Conservation (phyloP, 1,140 invertebrate genomes). For the Carcinoscorpius rotundicauda region DNA sequence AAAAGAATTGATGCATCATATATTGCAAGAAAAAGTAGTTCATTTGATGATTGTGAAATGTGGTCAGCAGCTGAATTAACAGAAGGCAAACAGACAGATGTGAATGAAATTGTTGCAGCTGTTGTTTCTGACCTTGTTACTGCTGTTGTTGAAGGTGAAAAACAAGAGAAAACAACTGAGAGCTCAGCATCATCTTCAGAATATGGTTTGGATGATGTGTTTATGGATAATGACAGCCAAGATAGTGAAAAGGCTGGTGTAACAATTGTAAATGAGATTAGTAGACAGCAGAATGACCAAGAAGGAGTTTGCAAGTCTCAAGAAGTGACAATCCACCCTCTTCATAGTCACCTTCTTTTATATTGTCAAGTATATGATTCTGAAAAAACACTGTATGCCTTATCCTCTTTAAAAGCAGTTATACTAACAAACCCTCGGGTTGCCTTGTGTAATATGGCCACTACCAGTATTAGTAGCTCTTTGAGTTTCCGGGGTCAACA, state of each 20-base stretch:
- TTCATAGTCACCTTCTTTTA: slow-evolving; percentile 69
- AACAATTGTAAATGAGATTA: not conserved
- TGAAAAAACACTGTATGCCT: slow-evolving; percentile 58
- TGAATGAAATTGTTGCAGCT: slow-evolving; percentile 12
- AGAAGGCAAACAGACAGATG: not conserved
- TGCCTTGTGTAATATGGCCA: slow-evolving; percentile 55
- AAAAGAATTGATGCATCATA: slow-evolving; percentile 14
- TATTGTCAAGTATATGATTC: slow-evolving; percentile 72
- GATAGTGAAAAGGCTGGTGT: not conserved
- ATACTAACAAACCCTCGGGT: slow-evolving; percentile 56
- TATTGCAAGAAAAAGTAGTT: slow-evolving; percentile 11
- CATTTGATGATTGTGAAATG: slow-evolving; percentile 23
- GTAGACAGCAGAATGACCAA: too few relatives aligned
- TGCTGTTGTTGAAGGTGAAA: slow-evolving; percentile 6
- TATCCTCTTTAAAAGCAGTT: slow-evolving; percentile 59
- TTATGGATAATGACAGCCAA: slow-evolving; percentile 5
- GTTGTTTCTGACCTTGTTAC: slow-evolving; percentile 16
- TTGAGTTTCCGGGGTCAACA: slow-evolving; percentile 35
- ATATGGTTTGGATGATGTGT: slow-evolving; percentile 16
- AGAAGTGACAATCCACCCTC: slow-evolving; percentile 38
- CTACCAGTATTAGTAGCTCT: slow-evolving; percentile 44
- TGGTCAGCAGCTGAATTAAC: not conserved
- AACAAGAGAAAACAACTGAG: slow-evolving; percentile 6
- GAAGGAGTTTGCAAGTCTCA: slow-evolving; percentile 9
- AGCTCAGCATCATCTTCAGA: slow-evolving; percentile 13